These are phyloP conservation scores for Calliopum simillimum DNA, from an alignment of 2,888 invertebrate genomes.

Conservation along the genomic window DNA sequence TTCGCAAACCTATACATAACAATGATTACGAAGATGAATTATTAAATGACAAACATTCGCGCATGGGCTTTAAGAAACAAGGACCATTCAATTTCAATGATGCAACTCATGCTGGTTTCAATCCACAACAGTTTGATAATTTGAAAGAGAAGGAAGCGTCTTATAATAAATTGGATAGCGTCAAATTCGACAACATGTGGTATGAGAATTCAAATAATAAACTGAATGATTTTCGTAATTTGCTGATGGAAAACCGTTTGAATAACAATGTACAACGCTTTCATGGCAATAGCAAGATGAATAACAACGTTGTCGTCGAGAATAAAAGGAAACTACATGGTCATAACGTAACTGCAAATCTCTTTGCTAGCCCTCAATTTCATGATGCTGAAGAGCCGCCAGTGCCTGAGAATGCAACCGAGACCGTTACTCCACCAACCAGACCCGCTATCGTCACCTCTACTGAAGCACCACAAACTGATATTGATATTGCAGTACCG, in stretches of 20 bases:
- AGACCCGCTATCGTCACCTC: constrained; percentile 30
- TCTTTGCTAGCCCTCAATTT: too few relatives aligned
- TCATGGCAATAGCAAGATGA: constrained; percentile 3
- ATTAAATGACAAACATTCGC: constrained; percentile 10
- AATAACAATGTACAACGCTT: neutral
- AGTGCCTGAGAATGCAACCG: constrained; percentile 37
- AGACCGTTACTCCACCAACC: constrained; percentile 33
- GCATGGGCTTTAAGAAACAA: neutral
- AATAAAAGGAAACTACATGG: constrained; percentile 26
- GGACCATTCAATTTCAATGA: neutral
- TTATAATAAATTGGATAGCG: constrained; percentile 33
- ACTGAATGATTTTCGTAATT: too few relatives aligned
- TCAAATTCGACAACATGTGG: constrained; percentile 44
- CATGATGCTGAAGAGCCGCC: too few relatives aligned
- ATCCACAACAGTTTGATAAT: constrained; percentile 43
- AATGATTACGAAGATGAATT: constrained; percentile 37
- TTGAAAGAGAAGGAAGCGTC: constrained; percentile 36
- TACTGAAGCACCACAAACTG: too few relatives aligned
- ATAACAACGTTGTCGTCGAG: constrained; percentile 34
- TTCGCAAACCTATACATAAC: neutral
- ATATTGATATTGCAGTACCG: too few relatives aligned
- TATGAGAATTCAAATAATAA: constrained; percentile 7
- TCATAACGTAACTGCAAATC: too few relatives aligned
- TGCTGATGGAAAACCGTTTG: neutral
- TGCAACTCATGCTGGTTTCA: neutral